Percentiles rank a stretch among this genome's conserved stretches.
Evolutionary conservation across 1,140 invertebrate species (phyloP).

Genomic region (Trinorchestia longiramus): DNA sequence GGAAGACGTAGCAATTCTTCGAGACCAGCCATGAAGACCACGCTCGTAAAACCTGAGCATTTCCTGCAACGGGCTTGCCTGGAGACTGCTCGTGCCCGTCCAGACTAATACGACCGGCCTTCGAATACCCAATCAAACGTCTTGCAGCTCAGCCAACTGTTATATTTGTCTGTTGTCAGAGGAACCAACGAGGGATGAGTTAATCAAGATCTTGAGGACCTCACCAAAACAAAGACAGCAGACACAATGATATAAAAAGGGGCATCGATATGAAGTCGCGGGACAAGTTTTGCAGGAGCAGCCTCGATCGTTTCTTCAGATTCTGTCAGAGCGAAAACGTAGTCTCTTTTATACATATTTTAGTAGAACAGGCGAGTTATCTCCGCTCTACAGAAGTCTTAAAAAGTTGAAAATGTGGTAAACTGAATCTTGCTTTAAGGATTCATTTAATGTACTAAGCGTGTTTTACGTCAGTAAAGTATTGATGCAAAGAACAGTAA

Average conservation of each 20-base stretch:
- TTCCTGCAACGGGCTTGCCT: neutral
- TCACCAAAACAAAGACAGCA: neutral
- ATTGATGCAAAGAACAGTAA: too few relatives aligned
- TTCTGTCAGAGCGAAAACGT: neutral
- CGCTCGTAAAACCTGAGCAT: neutral
- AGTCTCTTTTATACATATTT: neutral
- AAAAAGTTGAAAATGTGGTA: neutral
- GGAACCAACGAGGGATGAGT: neutral
- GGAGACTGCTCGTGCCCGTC: neutral
- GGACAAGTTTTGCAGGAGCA: neutral
- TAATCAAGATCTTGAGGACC: neutral
- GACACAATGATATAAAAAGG: neutral
- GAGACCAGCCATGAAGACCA: neutral
- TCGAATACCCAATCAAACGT: neutral
- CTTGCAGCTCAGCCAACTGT: neutral
- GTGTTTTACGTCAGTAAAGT: too few relatives aligned
- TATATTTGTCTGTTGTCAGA: neutral
- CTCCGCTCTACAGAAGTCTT: neutral
- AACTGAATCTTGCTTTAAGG: too few relatives aligned
- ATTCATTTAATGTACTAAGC: too few relatives aligned
- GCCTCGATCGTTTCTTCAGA: neutral
- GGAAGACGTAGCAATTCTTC: neutral
- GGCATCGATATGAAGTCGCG: neutral
- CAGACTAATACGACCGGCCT: neutral
- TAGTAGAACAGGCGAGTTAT: neutral